Percentiles rank a stretch among this genome's conserved stretches.
Conservation (phyloP, 2,888 invertebrate genomes). For the Cerceris ruficornis region DNA sequence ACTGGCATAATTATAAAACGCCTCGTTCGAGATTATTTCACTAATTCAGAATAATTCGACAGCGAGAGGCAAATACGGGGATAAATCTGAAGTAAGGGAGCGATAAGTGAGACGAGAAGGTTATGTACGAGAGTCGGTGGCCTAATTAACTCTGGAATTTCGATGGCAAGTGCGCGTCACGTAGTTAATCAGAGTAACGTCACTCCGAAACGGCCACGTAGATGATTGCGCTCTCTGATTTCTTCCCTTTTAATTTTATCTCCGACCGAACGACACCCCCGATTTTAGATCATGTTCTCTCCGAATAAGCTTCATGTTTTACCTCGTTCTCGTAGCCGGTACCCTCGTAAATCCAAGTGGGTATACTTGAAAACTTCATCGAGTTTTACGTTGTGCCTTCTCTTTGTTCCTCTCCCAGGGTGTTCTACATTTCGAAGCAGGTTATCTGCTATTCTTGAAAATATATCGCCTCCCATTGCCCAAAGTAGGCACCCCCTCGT, state of each 20-base stretch:
- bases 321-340: slow-evolving; percentile 13
- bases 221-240: slow-evolving; percentile 13
- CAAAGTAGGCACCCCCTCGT: neutral
- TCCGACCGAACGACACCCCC: neutral
- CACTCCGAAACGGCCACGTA: slow-evolving; percentile 24
- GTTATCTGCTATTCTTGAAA: slow-evolving; percentile 6
- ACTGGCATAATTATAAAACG: too few species aligned
- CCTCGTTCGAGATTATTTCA: too few species aligned
- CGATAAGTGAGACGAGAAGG: neutral
- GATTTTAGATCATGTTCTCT: neutral
- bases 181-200: slow-evolving; percentile 40
- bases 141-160: slow-evolving; percentile 14
- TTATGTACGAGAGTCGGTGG: neutral
- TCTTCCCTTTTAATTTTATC: slow-evolving; percentile 28
- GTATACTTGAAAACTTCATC: slow-evolving; percentile 45
- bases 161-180: slow-evolving; percentile 39
- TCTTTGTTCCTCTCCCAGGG: neutral
- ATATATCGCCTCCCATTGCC: slow-evolving; percentile 17
- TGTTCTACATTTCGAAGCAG: slow-evolving; percentile 28
- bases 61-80: neutral
- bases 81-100: neutral
- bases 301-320: slow-evolving; percentile 35
- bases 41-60: neutral
- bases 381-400: slow-evolving; percentile 22
- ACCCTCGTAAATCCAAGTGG: slow-evolving; percentile 44